Evolutionary conservation across 2,113 vertebrate genomes (phyloP).

Genomic region (Platichthys flesus): DNA sequence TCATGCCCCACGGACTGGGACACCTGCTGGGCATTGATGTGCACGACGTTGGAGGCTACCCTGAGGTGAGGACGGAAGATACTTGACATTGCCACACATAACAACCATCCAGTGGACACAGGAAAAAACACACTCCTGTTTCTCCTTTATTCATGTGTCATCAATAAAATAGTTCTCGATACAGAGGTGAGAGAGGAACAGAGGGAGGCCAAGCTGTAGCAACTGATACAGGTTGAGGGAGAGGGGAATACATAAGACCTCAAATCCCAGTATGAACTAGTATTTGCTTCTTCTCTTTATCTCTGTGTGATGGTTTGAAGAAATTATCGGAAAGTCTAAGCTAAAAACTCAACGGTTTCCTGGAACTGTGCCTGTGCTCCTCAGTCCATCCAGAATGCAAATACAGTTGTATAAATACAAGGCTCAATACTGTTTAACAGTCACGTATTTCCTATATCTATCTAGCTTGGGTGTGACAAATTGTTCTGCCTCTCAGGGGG

Average conservation of each 20-base stretch:
- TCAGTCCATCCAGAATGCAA: too few species aligned
- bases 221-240: conserved; percentile 36
- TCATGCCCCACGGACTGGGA: conserved; percentile 97
- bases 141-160: conserved; percentile 30
- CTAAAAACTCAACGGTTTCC: not conserved
- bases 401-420: not conserved
- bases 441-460: not conserved
- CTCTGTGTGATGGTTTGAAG: not conserved
- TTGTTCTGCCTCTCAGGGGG: conserved; percentile 79
- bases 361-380: not conserved
- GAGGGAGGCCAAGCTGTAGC: conserved; percentile 19
- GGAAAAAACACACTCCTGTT: not conserved
- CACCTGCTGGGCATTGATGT: conserved; percentile 97
- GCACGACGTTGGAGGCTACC: conserved; percentile 97
- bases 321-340: not conserved
- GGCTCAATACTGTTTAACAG: not conserved
- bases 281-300: not conserved
- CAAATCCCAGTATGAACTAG: not conserved
- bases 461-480: not conserved
- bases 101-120: not conserved
- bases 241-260: not conserved
- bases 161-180: conserved; percentile 31
- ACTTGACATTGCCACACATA: not conserved
- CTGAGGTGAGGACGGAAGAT: conserved; percentile 83
- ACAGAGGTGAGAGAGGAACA: not conserved